Evolutionary conservation across 2,888 invertebrate genomes (phyloP).

Genomic region (Lasioglossum villosulum): DNA sequence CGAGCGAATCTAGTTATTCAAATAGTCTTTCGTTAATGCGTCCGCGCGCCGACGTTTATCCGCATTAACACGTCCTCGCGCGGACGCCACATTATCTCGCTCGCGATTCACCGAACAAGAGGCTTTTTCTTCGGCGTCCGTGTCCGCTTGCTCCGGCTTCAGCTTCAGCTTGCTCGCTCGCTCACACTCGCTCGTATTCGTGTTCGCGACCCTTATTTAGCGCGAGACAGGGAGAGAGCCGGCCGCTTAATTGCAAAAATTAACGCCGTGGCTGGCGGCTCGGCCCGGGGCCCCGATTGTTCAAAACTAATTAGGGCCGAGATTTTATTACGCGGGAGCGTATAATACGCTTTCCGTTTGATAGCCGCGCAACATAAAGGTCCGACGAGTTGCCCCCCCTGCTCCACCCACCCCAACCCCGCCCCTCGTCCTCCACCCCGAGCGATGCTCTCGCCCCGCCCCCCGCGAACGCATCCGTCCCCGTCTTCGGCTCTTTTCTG

Average conservation of each 20-base stretch:
- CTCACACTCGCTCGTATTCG: neutral
- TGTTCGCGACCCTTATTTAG: conserved; percentile 55
- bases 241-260: conserved; percentile 80
- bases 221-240: conserved; percentile 46
- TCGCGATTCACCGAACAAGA: conserved; percentile 64
- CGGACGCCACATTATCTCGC: conserved; percentile 51
- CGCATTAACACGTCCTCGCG: conserved; percentile 61
- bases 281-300: conserved; percentile 72
- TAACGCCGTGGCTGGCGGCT: conserved; percentile 66
- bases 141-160: neutral
- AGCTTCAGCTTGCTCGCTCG: neutral
- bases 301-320: conserved; percentile 80
- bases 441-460: neutral
- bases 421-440: neutral
- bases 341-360: conserved; percentile 73
- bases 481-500: conserved; percentile 53
- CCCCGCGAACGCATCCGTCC: conserved; percentile 10
- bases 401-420: neutral
- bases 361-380: conserved; percentile 67
- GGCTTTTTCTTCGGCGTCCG: conserved; percentile 58
- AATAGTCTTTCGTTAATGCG: conserved; percentile 58
- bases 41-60: conserved; percentile 60
- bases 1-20: conserved; percentile 64
- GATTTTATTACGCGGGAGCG: conserved; percentile 68
- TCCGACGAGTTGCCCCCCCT: conserved; percentile 34